A percentile compares a stretch with the other conserved stretches of the same genome.
These are phyloP conservation scores for Percina caprodes DNA, from an alignment of 2,113 vertebrate species.

Conservation along the genomic window DNA sequence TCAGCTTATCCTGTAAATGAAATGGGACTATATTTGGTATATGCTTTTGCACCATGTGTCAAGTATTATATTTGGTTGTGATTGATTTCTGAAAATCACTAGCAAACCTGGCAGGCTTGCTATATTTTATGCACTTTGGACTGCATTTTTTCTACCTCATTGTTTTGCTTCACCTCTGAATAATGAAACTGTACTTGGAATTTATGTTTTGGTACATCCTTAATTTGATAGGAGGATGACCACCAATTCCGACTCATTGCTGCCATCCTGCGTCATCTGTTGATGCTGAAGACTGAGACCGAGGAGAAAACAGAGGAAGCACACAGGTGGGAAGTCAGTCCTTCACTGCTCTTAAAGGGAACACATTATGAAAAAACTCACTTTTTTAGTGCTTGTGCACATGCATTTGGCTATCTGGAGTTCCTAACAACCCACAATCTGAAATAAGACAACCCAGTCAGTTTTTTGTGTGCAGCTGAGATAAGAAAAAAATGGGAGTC, in stretches of 20 bases:
- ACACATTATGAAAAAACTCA: not conserved
- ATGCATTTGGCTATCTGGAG: not conserved
- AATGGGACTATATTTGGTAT: not conserved
- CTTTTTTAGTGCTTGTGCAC: not conserved
- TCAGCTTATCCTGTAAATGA: not conserved
- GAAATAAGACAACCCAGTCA: not conserved
- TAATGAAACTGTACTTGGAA: not conserved
- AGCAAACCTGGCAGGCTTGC: not conserved
- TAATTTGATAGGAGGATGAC: slow-evolving; percentile 87
- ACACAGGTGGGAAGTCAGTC: slow-evolving; percentile 89
- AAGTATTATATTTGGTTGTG: not conserved
- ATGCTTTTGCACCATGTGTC: not conserved
- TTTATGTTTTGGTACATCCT: slow-evolving; percentile 17
- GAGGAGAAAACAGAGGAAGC: slow-evolving; percentile 97
- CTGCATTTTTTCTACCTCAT: not conserved
- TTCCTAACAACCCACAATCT: not conserved
- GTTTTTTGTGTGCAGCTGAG: not conserved
- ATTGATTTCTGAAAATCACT: not conserved
- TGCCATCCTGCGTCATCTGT: slow-evolving; percentile 93
- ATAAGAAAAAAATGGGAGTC: not conserved
- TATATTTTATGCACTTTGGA: slow-evolving; percentile 27
- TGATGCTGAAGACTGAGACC: slow-evolving; percentile 91
- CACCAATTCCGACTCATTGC: slow-evolving; percentile 93
- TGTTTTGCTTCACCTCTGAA: not conserved
- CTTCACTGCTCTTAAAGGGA: not conserved